Conservation (phyloP, 2,113 vertebrate genomes). For the Megaleporinus macrocephalus region DNA sequence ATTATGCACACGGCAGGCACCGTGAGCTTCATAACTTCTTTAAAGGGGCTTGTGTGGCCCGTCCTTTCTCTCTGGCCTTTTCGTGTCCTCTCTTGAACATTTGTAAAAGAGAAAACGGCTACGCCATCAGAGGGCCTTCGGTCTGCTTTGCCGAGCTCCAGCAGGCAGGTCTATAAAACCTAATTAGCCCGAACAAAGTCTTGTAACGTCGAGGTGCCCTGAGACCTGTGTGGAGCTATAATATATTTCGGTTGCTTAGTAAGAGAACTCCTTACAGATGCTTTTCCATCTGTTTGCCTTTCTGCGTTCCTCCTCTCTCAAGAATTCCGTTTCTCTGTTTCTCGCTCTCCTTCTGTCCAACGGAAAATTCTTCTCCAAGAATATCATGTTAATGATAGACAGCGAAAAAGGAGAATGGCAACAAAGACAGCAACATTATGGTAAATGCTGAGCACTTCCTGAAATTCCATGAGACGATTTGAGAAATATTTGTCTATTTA, state of each 20-base stretch:
- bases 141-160: conserved; percentile 53
- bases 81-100: conserved; percentile 1
- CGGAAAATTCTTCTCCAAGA: conserved; percentile 60
- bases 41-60: not conserved
- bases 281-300: conserved; percentile 20
- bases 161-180: conserved; percentile 69
- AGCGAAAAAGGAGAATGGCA: conserved; percentile 31
- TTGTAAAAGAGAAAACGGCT: conserved; percentile 2
- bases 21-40: conserved; percentile 8
- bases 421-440: conserved; percentile 27
- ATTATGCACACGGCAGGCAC: conserved; percentile 8
- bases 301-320: not conserved
- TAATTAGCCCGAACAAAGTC: conserved; percentile 67
- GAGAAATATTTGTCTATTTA: conserved; percentile 6
- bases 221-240: conserved; percentile 56
- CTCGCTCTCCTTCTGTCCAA: conserved; percentile 37
- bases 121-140: not conserved
- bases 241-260: conserved; percentile 50
- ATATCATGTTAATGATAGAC: conserved; percentile 56
- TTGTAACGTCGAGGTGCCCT: conserved; percentile 57
- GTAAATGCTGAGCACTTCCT: conserved; percentile 11
- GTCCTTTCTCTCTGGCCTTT: not conserved
- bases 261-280: not conserved
- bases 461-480: not conserved
- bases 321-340: conserved; percentile 39